These are phyloP conservation scores for Perognathus longimembris DNA, from an alignment of 2,113 vertebrate species.

Conservation along the genomic window DNA sequence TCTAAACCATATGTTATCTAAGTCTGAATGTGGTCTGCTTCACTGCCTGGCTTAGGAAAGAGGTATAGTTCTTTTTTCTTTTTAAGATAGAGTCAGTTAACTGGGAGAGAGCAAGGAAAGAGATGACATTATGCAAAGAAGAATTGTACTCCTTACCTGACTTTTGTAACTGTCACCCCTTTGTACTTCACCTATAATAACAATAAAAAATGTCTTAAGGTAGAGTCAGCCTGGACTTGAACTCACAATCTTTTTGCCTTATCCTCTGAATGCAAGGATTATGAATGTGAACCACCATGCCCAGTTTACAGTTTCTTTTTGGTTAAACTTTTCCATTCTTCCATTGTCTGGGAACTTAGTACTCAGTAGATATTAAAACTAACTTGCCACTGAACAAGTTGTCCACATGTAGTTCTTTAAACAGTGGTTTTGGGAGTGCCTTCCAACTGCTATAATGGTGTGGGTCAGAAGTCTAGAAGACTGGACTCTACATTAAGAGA, in stretches of 20 bases:
- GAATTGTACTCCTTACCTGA: too few species aligned
- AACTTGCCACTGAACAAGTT: not conserved
- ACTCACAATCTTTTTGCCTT: too few species aligned
- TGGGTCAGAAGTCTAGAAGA: not conserved
- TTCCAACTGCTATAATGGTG: not conserved
- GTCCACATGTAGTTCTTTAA: not conserved
- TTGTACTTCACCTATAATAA: too few species aligned
- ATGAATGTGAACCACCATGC: too few species aligned
- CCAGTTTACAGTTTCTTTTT: not conserved
- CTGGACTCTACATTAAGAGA: too few species aligned
- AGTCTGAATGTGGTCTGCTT: not conserved
- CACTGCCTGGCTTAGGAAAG: not conserved
- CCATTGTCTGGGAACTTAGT: not conserved
- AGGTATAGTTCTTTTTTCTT: not conserved
- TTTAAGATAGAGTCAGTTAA: too few species aligned
- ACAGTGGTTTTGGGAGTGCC: not conserved
- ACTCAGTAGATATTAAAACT: not conserved
- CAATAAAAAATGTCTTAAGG: too few species aligned
- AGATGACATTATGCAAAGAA: too few species aligned
- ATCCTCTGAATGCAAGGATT: too few species aligned
- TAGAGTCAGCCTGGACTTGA: too few species aligned
- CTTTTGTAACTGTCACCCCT: too few species aligned
- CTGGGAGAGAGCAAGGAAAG: too few species aligned
- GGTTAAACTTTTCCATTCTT: not conserved
- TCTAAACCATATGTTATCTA: not conserved